phyloP scores from a whole-genome alignment of 2,797 vertebrate species.

The Oceanodroma leucorhoa region DNA sequence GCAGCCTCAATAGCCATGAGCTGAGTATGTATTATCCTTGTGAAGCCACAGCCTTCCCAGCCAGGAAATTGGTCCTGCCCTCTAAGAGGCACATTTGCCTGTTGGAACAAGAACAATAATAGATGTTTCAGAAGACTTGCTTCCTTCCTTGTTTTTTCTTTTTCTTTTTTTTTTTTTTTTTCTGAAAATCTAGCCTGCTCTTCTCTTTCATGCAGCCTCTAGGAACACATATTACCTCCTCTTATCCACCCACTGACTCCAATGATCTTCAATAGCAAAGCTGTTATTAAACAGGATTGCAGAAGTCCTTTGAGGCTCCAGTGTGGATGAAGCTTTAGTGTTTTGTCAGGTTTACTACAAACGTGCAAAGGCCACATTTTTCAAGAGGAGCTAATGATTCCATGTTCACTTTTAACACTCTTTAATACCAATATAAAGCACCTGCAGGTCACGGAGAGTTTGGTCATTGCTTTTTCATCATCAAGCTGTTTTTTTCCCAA shows the following conservation, averaged over 20 bases:
- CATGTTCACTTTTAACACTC: background rate
- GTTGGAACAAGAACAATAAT: background rate
- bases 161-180: too few species aligned
- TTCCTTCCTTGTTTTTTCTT: background rate
- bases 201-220: background rate
- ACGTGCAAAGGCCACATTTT: background rate
- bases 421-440: background rate
- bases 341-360: background rate
- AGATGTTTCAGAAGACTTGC: background rate
- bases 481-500: background rate
- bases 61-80: background rate
- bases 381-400: background rate
- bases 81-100: background rate
- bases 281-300: background rate
- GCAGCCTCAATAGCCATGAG: background rate
- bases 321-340: background rate
- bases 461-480: background rate
- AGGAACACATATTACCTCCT: background rate
- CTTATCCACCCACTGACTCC: background rate
- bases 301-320: background rate
- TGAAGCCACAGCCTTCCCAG: background rate
- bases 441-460: background rate
- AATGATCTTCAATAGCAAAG: background rate
- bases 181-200: background rate
- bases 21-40: too few species aligned